Conservation (phyloP, 2,888 invertebrate genomes). For the Troilus luridus region DNA sequence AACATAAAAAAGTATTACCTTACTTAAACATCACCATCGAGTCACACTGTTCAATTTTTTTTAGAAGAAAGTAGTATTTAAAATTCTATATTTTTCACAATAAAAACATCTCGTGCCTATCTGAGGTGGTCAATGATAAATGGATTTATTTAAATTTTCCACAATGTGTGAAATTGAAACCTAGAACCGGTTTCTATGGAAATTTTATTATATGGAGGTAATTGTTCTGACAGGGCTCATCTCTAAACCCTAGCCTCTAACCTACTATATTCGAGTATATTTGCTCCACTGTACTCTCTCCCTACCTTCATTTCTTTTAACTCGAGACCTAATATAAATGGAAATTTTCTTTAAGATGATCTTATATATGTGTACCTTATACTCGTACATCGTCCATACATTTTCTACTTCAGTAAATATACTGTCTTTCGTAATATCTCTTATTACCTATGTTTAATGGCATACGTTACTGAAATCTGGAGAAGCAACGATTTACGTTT, state of each 20-base stretch:
- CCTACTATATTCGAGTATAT: background rate
- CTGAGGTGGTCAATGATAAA: background rate
- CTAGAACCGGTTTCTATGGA: background rate
- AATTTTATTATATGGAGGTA: background rate
- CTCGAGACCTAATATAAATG: background rate
- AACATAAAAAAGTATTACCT: too few relatives aligned
- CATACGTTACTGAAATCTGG: too few relatives aligned
- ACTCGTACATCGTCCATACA: too few relatives aligned
- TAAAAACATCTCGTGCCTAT: too few relatives aligned
- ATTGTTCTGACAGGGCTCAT: background rate
- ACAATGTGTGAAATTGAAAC: background rate
- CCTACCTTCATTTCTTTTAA: background rate
- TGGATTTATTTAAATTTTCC: background rate
- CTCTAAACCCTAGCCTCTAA: background rate
- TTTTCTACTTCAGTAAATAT: too few relatives aligned
- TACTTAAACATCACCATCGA: too few relatives aligned
- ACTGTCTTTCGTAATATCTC: too few relatives aligned
- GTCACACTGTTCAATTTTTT: too few relatives aligned
- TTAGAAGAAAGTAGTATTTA: too few relatives aligned
- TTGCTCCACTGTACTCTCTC: background rate
- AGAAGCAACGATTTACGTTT: too few relatives aligned
- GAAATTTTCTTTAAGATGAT: background rate
- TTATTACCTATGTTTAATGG: too few relatives aligned
- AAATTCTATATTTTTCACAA: too few relatives aligned
- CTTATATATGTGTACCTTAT: background rate